Conservation (phyloP, 2,113 vertebrate genomes). For the Acanthisitta chloris region DNA sequence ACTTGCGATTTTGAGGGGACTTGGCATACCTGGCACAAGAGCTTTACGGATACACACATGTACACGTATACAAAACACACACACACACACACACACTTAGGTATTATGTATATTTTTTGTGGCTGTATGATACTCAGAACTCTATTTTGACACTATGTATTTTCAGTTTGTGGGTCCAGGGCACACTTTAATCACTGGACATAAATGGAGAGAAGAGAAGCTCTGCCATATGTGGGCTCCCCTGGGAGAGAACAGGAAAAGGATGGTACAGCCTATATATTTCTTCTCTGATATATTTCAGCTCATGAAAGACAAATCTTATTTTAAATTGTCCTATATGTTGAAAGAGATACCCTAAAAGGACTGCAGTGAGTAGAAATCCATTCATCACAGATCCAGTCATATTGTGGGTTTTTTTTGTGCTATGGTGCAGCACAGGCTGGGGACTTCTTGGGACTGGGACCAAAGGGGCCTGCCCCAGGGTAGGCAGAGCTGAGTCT, state of each 20-base stretch:
- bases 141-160: neutral
- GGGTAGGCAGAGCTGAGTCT: neutral
- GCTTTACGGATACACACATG: neutral
- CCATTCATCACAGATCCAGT: neutral
- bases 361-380: neutral
- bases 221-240: neutral
- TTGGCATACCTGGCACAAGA: neutral
- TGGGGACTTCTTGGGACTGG: neutral
- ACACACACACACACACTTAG: neutral
- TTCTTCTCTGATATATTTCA: neutral
- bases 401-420: rapidly evolving
- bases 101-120: neutral
- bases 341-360: neutral
- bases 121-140: neutral
- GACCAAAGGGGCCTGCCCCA: neutral
- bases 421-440: neutral
- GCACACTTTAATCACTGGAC: neutral
- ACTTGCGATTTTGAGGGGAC: neutral
- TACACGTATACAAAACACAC: too few species aligned
- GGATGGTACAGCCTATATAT: neutral
- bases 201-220: neutral
- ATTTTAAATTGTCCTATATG: neutral
- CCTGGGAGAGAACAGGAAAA: neutral
- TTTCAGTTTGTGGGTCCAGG: neutral
- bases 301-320: neutral